These are phyloP conservation scores for Rhagonycha fulva DNA, from an alignment of 2,888 invertebrate genomes.

Conservation along the genomic window DNA sequence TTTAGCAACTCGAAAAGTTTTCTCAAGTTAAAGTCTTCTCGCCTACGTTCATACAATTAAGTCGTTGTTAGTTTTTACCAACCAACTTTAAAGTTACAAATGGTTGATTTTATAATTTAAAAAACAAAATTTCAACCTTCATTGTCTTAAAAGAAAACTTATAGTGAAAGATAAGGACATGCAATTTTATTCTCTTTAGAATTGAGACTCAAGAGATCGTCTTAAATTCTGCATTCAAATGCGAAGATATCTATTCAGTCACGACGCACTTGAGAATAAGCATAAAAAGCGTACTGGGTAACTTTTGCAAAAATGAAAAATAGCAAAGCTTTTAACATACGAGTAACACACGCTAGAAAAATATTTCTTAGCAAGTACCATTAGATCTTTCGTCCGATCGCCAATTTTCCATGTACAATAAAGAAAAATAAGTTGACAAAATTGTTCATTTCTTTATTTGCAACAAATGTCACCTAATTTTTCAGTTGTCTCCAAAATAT, in stretches of 20 bases:
- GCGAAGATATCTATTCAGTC: conserved; percentile 20
- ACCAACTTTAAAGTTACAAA: conserved; percentile 2
- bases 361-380: neutral
- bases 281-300: conserved; percentile 3
- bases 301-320: neutral
- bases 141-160: neutral
- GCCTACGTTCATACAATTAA: conserved; percentile 15
- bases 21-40: conserved; percentile 6
- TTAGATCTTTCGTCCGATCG: neutral
- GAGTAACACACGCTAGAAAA: neutral
- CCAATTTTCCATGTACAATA: neutral
- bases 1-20: conserved; percentile 3
- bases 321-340: neutral
- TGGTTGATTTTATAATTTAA: neutral
- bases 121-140: neutral
- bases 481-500: neutral
- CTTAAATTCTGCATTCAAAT: conserved; percentile 20
- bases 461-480: neutral
- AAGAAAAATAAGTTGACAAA: neutral
- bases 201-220: conserved; percentile 10
- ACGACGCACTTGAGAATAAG: conserved; percentile 15
- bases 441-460: neutral
- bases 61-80: conserved; percentile 10
- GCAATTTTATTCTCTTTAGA: conserved; percentile 15
- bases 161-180: conserved; percentile 12